phyloP scores from a whole-genome alignment of 2,888 invertebrate species.

The Diplazon laetatorius region DNA sequence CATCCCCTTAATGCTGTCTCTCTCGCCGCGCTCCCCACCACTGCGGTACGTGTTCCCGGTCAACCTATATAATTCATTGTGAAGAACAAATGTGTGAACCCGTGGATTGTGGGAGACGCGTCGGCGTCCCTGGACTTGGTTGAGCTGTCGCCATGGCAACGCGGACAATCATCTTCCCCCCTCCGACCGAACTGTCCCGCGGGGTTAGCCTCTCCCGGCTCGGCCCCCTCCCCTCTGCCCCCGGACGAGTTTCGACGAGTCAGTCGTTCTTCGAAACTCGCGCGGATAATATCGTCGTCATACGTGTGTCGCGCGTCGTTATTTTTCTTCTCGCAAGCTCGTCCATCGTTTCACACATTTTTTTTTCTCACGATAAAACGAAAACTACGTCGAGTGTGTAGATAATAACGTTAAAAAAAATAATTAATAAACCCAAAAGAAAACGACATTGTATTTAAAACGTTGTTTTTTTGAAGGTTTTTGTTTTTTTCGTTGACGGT shows the following conservation, averaged over 20 bases:
- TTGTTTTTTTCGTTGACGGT: too few relatives aligned
- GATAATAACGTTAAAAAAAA: not conserved
- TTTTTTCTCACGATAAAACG: not conserved
- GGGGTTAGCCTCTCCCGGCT: slow-evolving; percentile 41
- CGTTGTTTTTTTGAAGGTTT: too few relatives aligned
- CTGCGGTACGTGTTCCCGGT: too few relatives aligned
- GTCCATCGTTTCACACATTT: slow-evolving; percentile 21
- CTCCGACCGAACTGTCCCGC: slow-evolving; percentile 51
- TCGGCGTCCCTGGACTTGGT: slow-evolving; percentile 60
- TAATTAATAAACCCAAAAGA: too few relatives aligned
- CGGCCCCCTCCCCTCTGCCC: slow-evolving; percentile 60
- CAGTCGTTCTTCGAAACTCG: slow-evolving; percentile 72
- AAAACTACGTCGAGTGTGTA: not conserved
- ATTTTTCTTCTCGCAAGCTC: slow-evolving; percentile 5
- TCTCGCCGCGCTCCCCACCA: too few relatives aligned
- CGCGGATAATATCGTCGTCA: slow-evolving; percentile 36
- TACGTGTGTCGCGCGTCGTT: not conserved
- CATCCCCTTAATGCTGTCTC: too few relatives aligned
- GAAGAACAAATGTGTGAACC: not conserved
- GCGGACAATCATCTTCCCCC: slow-evolving; percentile 74
- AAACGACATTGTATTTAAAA: too few relatives aligned
- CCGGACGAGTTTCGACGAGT: too few relatives aligned
- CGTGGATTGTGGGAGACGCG: slow-evolving; percentile 5
- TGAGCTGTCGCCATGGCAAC: slow-evolving; percentile 74
- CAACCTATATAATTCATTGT: too few relatives aligned